Evolutionary conservation across 2,888 invertebrate species (phyloP).

Genomic region (Gasteruption jaculator): DNA sequence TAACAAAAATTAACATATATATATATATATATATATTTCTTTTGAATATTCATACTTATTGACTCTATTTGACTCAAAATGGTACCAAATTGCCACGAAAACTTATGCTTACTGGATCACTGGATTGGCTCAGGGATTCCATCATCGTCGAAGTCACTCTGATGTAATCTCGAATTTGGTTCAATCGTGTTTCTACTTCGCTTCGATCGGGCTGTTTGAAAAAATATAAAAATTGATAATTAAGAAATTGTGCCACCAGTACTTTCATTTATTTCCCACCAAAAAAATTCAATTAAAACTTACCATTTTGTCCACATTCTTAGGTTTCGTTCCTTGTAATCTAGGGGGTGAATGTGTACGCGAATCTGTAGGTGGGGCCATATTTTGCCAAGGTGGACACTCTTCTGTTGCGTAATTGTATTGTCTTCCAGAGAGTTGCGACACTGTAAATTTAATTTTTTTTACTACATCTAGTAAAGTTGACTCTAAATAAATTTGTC

Average conservation of each 20-base stretch:
- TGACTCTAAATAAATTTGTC: too few relatives aligned
- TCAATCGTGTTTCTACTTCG: conserved; percentile 65
- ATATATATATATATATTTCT: conserved; percentile 4
- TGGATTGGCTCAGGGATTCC: conserved; percentile 65
- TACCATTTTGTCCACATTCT: conserved; percentile 44
- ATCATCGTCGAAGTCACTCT: conserved; percentile 67
- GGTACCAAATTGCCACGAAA: too few relatives aligned
- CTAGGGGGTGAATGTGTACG: conserved; percentile 38
- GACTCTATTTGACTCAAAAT: too few relatives aligned
- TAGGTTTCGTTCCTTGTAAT: conserved; percentile 33
- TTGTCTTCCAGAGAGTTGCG: conserved; percentile 26
- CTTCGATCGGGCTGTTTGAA: conserved; percentile 58
- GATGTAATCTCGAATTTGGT: conserved; percentile 70
- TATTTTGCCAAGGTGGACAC: conserved; percentile 37
- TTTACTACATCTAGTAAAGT: too few relatives aligned
- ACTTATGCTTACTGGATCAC: conserved; percentile 60
- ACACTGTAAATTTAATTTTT: too few relatives aligned
- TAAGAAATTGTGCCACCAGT: too few relatives aligned
- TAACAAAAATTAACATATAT: conserved; percentile 9
- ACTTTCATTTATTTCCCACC: too few relatives aligned
- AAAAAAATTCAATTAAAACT: conserved; percentile 1
- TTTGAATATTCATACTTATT: conserved; percentile 6
- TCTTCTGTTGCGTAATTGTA: conserved; percentile 34
- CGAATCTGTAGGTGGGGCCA: conserved; percentile 42
- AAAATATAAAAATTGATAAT: background rate